Evolutionary conservation across 2,888 invertebrate genomes (phyloP).

Genomic region (Nycteola revayana): DNA sequence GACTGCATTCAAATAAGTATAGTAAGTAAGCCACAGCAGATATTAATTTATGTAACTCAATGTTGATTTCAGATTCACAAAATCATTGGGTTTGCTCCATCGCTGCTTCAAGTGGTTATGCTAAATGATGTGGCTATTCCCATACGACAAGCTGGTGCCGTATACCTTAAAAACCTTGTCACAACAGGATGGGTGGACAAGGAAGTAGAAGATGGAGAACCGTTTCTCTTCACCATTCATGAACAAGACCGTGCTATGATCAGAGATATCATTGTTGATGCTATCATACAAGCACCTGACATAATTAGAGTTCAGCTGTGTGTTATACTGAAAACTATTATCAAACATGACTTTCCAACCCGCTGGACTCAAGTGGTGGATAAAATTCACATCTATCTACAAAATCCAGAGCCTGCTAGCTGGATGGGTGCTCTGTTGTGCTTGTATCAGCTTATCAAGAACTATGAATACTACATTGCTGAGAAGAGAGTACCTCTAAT

Average conservation of each 20-base stretch:
- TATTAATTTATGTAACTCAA: too few species aligned
- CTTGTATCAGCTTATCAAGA: constrained; percentile 97
- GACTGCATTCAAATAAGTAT: too few species aligned
- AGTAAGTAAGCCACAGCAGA: too few species aligned
- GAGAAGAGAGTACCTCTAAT: constrained; percentile 95
- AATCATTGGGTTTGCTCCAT: constrained; percentile 98
- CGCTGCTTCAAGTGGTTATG: constrained; percentile 96
- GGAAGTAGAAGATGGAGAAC: constrained; percentile 87
- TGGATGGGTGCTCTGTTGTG: constrained; percentile 96
- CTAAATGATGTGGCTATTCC: constrained; percentile 94
- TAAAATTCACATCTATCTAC: constrained; percentile 95
- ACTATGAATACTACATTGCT: constrained; percentile 93
- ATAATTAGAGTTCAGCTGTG: constrained; percentile 95
- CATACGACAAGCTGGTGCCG: constrained; percentile 96
- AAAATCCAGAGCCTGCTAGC: constrained; percentile 92
- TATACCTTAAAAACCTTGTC: constrained; percentile 97
- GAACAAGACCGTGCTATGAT: constrained; percentile 98
- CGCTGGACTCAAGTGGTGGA: constrained; percentile 98
- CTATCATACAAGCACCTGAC: constrained; percentile 95
- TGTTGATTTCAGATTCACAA: constrained; percentile 65
- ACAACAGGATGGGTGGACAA: constrained; percentile 94
- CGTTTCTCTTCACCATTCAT: constrained; percentile 92
- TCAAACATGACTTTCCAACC: constrained; percentile 97
- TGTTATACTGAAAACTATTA: constrained; percentile 95
- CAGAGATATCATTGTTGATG: constrained; percentile 96